A percentile compares a stretch with the other conserved stretches of the same genome.
Conservation (phyloP, 2,797 vertebrate genomes). For the Octomys mimax region DNA sequence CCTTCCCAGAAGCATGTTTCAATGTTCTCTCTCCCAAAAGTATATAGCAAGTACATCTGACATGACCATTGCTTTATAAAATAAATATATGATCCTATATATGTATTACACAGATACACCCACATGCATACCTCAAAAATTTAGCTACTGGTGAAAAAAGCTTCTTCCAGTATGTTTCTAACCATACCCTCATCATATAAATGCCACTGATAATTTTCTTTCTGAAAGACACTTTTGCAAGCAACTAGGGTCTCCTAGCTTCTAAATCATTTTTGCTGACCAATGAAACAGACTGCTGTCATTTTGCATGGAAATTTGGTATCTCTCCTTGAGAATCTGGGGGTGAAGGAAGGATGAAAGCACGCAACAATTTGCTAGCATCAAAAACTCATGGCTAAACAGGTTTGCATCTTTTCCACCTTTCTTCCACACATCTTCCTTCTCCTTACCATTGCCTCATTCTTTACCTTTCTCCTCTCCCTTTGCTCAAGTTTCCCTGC, state of each 20-base stretch:
- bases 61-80: slow-evolving; percentile 30
- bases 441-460: neutral
- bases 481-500: neutral
- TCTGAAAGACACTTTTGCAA: neutral
- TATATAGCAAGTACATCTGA: slow-evolving; percentile 47
- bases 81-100: neutral
- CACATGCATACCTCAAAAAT: neutral
- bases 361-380: neutral
- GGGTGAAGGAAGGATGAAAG: neutral
- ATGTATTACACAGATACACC: neutral
- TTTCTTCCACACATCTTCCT: neutral
- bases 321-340: neutral
- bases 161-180: neutral
- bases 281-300: neutral
- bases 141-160: slow-evolving; percentile 30
- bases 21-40: neutral
- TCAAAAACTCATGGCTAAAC: slow-evolving; percentile 10
- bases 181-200: neutral
- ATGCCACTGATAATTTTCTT: neutral
- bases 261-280: neutral
- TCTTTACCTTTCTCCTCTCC: neutral
- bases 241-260: rapidly evolving
- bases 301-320: slow-evolving; percentile 14
- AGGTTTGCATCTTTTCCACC: neutral
- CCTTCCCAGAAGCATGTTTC: slow-evolving; percentile 30